Conservation (phyloP, 2,888 invertebrate genomes). For the Nomada fabriciana region DNA sequence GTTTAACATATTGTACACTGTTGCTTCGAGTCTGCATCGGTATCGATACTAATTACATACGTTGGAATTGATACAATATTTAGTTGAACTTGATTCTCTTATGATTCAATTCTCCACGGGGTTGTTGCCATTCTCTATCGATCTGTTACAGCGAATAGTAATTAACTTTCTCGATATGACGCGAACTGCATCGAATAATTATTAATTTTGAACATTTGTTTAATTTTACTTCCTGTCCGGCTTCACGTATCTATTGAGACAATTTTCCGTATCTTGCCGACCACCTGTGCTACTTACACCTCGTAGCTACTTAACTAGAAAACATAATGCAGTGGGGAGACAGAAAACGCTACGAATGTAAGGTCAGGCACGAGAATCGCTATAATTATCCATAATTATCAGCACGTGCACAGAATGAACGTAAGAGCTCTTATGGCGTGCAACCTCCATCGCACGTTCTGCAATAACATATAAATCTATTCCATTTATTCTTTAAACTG, state of each 20-base stretch:
- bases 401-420: slow-evolving; percentile 45
- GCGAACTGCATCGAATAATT: not conserved
- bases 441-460: slow-evolving; percentile 11
- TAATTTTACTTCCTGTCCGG: too few species aligned
- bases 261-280: not conserved
- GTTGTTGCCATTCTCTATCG: not conserved
- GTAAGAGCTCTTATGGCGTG: slow-evolving; percentile 18
- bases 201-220: not conserved
- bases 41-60: not conserved
- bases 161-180: slow-evolving; percentile 6
- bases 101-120: not conserved
- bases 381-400: slow-evolving; percentile 69
- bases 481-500: too few species aligned
- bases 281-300: not conserved
- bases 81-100: not conserved
- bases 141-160: not conserved
- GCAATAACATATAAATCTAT: not conserved
- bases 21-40: not conserved
- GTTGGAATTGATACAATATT: not conserved
- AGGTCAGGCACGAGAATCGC: slow-evolving; percentile 55
- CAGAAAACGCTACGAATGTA: slow-evolving; percentile 22
- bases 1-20: not conserved
- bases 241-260: not conserved
- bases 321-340: not conserved
- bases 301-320: not conserved